Conservation (phyloP, 1,140 invertebrate genomes). For the Coelopa frigida region DNA sequence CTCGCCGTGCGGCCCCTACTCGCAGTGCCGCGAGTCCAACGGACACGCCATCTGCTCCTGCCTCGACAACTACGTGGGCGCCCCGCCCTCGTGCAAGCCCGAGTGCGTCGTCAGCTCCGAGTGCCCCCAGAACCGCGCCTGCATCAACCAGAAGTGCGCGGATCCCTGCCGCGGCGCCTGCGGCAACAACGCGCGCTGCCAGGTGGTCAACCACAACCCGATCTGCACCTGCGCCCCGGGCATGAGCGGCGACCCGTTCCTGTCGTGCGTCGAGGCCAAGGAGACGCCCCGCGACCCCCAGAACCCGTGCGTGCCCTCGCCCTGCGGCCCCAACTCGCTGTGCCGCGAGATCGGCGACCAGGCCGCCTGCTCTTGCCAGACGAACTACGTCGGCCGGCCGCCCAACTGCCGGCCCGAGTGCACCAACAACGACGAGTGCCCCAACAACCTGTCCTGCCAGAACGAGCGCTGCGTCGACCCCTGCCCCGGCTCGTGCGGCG, state of each 20-base stretch:
- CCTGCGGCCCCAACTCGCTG: conserved; percentile 72
- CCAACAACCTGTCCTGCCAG: conserved; percentile 57
- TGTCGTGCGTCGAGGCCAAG: conserved; percentile 50
- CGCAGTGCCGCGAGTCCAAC: conserved; percentile 52
- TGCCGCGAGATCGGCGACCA: conserved; percentile 63
- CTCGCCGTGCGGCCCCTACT: conserved; percentile 76
- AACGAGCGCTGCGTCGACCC: conserved; percentile 58
- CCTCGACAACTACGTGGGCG: conserved; percentile 64
- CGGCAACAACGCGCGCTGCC: conserved; percentile 72
- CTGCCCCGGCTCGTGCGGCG: conserved; percentile 43
- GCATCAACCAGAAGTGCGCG: conserved; percentile 70
- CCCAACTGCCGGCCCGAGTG: conserved; percentile 60
- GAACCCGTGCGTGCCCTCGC: conserved; percentile 66
- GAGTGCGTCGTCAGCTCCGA: conserved; percentile 78
- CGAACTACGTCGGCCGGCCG: conserved; percentile 63
- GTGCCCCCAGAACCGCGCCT: conserved; percentile 74
- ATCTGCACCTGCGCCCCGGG: conserved; percentile 67
- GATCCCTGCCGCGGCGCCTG: conserved; percentile 78
- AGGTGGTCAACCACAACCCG: conserved; percentile 77
- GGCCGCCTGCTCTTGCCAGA: conserved; percentile 64
- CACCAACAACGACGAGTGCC: conserved; percentile 58
- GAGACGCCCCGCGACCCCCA: conserved; percentile 31
- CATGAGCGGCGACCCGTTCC: conserved; percentile 71
- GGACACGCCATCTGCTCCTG: conserved; percentile 78
- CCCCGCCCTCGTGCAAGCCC: conserved; percentile 69